Base-by-base conservation (phyloP, 2,113 vertebrate species). In the Neolamprologus toae region DNA sequence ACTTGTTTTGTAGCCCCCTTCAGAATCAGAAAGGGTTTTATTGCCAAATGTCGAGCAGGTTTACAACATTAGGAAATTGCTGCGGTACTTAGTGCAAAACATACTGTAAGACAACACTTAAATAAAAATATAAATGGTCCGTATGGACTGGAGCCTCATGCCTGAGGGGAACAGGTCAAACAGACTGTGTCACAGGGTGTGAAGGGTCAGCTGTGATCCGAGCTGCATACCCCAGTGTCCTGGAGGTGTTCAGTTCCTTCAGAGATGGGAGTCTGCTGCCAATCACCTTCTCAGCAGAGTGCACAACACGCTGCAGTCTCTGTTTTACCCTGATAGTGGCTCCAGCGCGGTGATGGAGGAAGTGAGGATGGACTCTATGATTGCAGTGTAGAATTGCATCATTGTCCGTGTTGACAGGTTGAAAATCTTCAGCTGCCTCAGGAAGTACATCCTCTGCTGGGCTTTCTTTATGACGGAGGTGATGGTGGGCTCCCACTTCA, bases 201-300 rank as follows among this genome's bases (percentile, higher is more conserved):
- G 55, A 9, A 57, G 13, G 55, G 23, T 57, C 55, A 57, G 55
- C 55, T 57, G 55, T 1, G 55, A 16, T 28, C 55, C 7, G 1
- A 57, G 23, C 1, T 57, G 23, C 13, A 28, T 0, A 0, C 54
- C 0, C 23, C 0, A 8, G 23, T 57, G 54, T 8, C 0, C 0
- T 57, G 54, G 54, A 57, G 7, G 54, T 57, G 54, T 14, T 1
- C 54, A 26, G 54, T 0, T 26, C 21, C 12, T 57, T 0, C 54
- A 57, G 21, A 57, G 23, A 57, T 57, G 21, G 21, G 21, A 55
- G 54, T 57, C 54, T 26, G 54, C 54, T 0, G 2, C 54, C 0
- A 57, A 57, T 57, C 54, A 14, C 54, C 54, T 23, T 55, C 53
- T 57, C 54, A 57, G 21, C 54, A 57, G 21, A 23, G 11, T 7